Percentiles rank a stretch among this genome's conserved stretches.
Conservation (phyloP, 1,140 invertebrate genomes). For the Calliphora vicina region DNA sequence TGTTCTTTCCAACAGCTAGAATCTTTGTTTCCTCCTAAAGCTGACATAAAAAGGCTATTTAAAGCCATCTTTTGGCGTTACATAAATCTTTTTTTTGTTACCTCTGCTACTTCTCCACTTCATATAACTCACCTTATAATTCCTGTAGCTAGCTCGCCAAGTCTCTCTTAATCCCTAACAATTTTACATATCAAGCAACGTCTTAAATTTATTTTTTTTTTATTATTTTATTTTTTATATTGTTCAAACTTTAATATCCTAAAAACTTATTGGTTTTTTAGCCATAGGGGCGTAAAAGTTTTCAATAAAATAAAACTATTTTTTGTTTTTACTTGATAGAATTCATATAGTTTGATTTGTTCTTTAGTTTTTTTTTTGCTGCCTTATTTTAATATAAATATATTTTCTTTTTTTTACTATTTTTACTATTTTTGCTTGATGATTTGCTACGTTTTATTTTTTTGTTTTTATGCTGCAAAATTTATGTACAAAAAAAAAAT, state of each 20-base stretch:
- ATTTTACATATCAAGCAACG: background rate
- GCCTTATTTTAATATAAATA: background rate
- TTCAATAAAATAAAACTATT: background rate
- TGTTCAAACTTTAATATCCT: constrained; percentile 3
- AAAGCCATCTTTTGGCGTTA: too few relatives aligned
- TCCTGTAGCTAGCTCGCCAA: background rate
- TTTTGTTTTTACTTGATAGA: background rate
- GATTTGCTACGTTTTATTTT: background rate
- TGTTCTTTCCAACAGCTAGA: too few relatives aligned
- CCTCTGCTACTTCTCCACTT: too few relatives aligned
- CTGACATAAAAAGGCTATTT: too few relatives aligned
- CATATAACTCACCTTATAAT: too few relatives aligned
- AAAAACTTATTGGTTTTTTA: constrained; percentile 7
- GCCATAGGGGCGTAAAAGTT: constrained; percentile 15
- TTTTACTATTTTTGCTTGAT: background rate
- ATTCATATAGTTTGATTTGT: background rate
- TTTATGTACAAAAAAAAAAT: background rate
- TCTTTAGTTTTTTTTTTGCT: background rate
- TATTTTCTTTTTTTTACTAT: background rate
- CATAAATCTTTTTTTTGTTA: too few relatives aligned
- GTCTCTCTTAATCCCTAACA: background rate
- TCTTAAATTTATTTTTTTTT: background rate
- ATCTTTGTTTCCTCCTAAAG: too few relatives aligned
- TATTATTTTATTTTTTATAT: background rate
- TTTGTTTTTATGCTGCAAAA: background rate